A percentile compares a stretch with the other conserved stretches of the same genome.
phyloP scores from a whole-genome alignment of 2,888 invertebrate species.

The Caenorhabditis drosophilae region DNA sequence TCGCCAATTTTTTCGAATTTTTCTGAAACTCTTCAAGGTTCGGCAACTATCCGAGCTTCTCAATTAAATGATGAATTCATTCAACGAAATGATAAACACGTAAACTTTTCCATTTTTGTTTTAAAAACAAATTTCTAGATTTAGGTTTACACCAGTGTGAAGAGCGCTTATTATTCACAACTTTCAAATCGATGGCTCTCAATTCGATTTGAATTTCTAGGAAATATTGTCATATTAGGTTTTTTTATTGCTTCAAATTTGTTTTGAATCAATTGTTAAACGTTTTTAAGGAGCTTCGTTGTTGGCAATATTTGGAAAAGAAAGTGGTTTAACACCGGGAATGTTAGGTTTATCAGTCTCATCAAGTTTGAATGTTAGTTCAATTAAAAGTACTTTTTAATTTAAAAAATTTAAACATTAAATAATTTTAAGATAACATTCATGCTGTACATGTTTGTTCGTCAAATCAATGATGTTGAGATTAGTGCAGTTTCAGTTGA shows the following conservation, averaged over 20 bases:
- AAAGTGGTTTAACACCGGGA: conserved; percentile 69
- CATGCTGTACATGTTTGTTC: conserved; percentile 91
- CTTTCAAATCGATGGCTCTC: conserved; percentile 43
- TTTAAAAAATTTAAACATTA: not conserved
- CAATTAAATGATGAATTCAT: conserved; percentile 57
- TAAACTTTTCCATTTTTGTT: conserved; percentile 1
- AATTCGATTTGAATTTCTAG: conserved; percentile 47
- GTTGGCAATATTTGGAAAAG: conserved; percentile 47
- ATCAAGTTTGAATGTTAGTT: conserved; percentile 71
- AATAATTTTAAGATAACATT: conserved; percentile 81
- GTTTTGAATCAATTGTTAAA: not conserved
- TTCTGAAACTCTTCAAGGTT: conserved; percentile 66
- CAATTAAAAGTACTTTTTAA: not conserved
- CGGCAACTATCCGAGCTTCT: conserved; percentile 65
- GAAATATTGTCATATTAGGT: conserved; percentile 51
- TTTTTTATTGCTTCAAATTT: not conserved
- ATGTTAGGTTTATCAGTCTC: conserved; percentile 73
- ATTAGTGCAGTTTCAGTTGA: conserved; percentile 96
- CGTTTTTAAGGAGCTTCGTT: conserved; percentile 39
- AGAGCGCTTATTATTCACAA: conserved; percentile 43
- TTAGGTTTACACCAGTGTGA: conserved; percentile 39
- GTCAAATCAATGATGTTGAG: conserved; percentile 95
- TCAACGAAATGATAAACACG: conserved; percentile 29
- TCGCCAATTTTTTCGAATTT: conserved; percentile 69
- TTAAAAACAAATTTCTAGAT: not conserved